Evolutionary conservation across 2,888 invertebrate species (phyloP).

Genomic region (Drosophila demipolita): DNA sequence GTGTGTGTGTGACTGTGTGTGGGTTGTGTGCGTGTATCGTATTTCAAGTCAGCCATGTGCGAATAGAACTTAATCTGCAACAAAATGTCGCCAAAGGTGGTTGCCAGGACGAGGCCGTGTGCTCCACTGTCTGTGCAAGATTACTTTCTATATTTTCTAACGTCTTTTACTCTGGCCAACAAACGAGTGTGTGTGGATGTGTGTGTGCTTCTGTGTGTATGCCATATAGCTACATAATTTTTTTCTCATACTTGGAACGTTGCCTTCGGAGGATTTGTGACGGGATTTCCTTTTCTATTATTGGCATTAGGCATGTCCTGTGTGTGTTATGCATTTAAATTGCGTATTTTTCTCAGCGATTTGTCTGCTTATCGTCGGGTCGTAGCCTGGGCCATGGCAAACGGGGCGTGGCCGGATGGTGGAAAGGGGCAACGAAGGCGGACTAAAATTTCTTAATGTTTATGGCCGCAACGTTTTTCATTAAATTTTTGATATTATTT

Average conservation of each 20-base stretch:
- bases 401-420: conserved; percentile 17
- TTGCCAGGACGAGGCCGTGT: conserved; percentile 56
- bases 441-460: conserved; percentile 78
- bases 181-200: conserved; percentile 24
- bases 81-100: conserved; percentile 84
- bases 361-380: conserved; percentile 83
- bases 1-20: conserved; percentile 9
- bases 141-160: conserved; percentile 82
- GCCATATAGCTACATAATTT: conserved; percentile 71
- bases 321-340: conserved; percentile 86
- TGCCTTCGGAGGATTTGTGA: conserved; percentile 84
- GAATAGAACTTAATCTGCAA: conserved; percentile 85
- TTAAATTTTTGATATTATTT: conserved; percentile 66
- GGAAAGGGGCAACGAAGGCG: conserved; percentile 14
- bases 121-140: conserved; percentile 61
- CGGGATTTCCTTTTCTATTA: conserved; percentile 86
- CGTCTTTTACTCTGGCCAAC: conserved; percentile 57
- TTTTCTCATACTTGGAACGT: conserved; percentile 64
- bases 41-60: conserved; percentile 84
- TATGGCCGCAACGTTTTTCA: conserved; percentile 80
- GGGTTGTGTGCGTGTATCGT: conserved; percentile 71
- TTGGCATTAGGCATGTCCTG: conserved; percentile 85
- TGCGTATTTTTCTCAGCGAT: conserved; percentile 85
- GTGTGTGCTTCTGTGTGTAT: conserved; percentile 17
- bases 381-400: conserved; percentile 22